Evolutionary conservation across 1,140 invertebrate species (phyloP), one percentile per base, ranked within the genome.

Genomic region (Nephotettix cincticeps): DNA sequence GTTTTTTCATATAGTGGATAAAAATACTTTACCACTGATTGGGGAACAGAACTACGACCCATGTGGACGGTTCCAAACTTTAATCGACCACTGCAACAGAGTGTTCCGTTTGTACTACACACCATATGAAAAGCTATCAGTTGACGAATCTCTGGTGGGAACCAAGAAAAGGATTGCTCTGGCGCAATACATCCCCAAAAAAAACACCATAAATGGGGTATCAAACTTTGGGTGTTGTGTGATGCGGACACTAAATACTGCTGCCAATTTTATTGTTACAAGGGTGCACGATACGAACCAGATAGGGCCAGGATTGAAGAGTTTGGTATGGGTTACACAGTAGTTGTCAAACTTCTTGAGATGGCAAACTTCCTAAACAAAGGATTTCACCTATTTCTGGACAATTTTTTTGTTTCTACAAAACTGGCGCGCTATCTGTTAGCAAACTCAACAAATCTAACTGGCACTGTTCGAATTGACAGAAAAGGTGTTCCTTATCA

Each of bases 181-280:
- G 21, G 74, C 51, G 17, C 76, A 77, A 63, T 78, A 77, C 73
- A 47, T 78, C 21, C 74, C 74, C 75, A 68, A 78, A 78, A 71
- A 77, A 72, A 69, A n/a, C 72, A 73, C 51, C 73, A 72, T 54
- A 47, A 61, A 47, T 75, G 74, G 74, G 74, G 74, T 19, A 73
- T 73, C 68, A 74, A 74, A 65, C 70, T 74, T 66, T 74, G 73
- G 68, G 69, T 74, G 58, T 51, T 74, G 28, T 71, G 67, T 32
- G 68, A 74, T 51, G 65, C 71, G 27, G 47, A 73, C 43, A 27
- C 65, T 13, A 70, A 75, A 27, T 75, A 73, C 69, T 75, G 69
- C 51, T 67, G 73, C 27, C 58, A 54, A n/a, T 73, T 75, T 69
- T 75, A 73, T 45, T 73, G 71, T 66, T 74, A 75, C 30, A 70